These are phyloP conservation scores for Aleadryas rufinucha DNA, from an alignment of 2,113 vertebrate genomes.

Conservation along the genomic window DNA sequence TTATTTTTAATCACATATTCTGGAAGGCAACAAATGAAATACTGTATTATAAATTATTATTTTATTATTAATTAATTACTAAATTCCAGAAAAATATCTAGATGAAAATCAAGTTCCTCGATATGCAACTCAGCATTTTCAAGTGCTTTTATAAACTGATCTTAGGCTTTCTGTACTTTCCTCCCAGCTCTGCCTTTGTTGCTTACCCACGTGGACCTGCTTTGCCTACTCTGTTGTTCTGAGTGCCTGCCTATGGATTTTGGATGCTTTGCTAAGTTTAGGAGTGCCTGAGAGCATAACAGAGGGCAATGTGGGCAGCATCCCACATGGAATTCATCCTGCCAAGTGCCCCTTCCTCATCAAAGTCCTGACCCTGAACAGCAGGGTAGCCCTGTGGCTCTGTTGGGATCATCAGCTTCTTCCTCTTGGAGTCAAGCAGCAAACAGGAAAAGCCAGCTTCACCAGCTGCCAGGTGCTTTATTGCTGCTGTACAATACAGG, in stretches of 20 bases:
- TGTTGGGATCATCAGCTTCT: not conserved
- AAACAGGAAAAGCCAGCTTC: not conserved
- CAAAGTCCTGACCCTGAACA: not conserved
- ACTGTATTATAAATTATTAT: not conserved
- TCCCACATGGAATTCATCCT: not conserved
- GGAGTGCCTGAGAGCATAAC: rapidly evolving
- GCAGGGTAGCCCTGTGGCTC: not conserved
- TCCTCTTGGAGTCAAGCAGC: not conserved
- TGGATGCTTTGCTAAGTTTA: not conserved
- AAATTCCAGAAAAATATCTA: not conserved
- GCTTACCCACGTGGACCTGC: not conserved
- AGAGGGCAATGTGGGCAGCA: not conserved
- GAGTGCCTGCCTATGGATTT: not conserved
- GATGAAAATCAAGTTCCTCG: not conserved
- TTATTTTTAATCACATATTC: not conserved
- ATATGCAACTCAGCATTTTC: not conserved
- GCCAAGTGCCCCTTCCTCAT: not conserved
- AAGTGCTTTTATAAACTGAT: not conserved
- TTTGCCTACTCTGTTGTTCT: not conserved
- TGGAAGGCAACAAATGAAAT: not conserved
- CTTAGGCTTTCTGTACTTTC: not conserved
- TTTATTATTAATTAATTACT: not conserved
- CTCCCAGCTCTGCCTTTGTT: not conserved
- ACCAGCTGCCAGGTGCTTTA: not conserved
- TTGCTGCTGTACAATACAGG: not conserved